Evolutionary conservation across 1,140 invertebrate genomes (phyloP).

Genomic region (Panagrolaimus sp.): DNA sequence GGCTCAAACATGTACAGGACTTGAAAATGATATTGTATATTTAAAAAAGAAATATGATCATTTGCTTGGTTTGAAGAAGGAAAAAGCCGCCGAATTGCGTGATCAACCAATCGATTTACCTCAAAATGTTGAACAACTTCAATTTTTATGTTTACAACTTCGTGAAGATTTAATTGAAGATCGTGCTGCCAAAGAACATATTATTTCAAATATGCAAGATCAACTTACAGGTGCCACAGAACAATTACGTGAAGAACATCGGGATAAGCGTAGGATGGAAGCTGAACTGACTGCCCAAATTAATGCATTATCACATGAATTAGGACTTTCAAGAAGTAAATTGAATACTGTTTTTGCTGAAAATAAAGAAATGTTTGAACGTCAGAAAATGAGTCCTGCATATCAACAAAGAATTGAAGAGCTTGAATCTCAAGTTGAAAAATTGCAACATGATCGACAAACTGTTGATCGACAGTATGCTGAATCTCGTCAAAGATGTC

Average conservation of each 20-base stretch:
- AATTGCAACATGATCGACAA: constrained; percentile 27
- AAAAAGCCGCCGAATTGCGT: constrained; percentile 68
- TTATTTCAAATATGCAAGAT: constrained; percentile 69
- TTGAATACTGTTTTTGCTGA: constrained; percentile 29
- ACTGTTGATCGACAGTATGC: constrained; percentile 8
- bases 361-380: constrained; percentile 54
- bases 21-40: constrained; percentile 24
- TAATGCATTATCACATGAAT: constrained; percentile 64
- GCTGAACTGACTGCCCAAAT: constrained; percentile 70
- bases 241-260: constrained; percentile 65
- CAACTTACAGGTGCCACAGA: constrained; percentile 71
- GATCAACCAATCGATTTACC: constrained; percentile 88
- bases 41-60: constrained; percentile 26
- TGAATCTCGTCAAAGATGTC: constrained; percentile 29
- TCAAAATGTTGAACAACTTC: constrained; percentile 80
- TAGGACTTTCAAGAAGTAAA: constrained; percentile 64
- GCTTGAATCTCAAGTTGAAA: constrained; percentile 32
- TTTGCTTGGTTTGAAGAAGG: constrained; percentile 66
- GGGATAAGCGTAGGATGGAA: neutral
- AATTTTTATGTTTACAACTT: constrained; percentile 75
- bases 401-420: constrained; percentile 38
- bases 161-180: constrained; percentile 84
- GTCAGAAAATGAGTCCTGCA: constrained; percentile 26
- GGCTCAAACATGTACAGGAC: constrained; percentile 22
- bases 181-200: constrained; percentile 77